Evolutionary conservation across 92 coral and sea anemone species (phyloP), one percentile per base, ranked within the genome.

Genomic region (Epizoanthus illoricatus): DNA sequence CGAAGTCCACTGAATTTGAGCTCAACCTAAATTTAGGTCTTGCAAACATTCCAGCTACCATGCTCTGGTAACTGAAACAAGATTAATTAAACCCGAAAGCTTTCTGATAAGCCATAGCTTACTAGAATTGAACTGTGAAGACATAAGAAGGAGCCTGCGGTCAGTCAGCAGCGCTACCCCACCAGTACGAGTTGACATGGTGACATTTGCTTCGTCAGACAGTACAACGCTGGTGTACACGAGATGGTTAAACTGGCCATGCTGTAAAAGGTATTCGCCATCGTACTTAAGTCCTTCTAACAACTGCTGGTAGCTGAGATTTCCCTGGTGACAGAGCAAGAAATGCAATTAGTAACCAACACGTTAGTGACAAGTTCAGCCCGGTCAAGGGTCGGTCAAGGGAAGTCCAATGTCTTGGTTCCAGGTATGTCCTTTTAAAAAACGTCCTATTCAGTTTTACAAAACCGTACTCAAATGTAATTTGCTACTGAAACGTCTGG

Each of bases 111-210:
- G 28, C 28, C 13, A 15, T 6, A 6, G 74, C 91, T 69, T 80
- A 88, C 91, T 52, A 7, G 83, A 80, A 41, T 80, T 88, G 71
- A 80, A 83, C 81, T 92, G 97, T n/a, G 97, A 90, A n/a, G 97
- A 92, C 84, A 92, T 66, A 39, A 92, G 76, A 15, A 92, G 94
- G 54, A 92, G 65, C 52, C 97, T 85, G 65, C 91, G 89, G 75
- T 92, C 88, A 23, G 94, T 92, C 87, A 90, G 57, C 39, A 92
- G 88, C n/a, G 94, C 91, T 17, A 92, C 89, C 5, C 97, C 97
- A 45, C 94, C 91, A n/a, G 88, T 81, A 17, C 88, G 83, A 43
- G 85, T 78, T 17, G 65, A 49, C 8, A 61, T 5, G 23, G 71
- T 42, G 1, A 3, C 23, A 59, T 83, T 85, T 49, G 13, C 62